Conservation (phyloP, 2,797 vertebrate genomes). For the Anas bahamensis region DNA sequence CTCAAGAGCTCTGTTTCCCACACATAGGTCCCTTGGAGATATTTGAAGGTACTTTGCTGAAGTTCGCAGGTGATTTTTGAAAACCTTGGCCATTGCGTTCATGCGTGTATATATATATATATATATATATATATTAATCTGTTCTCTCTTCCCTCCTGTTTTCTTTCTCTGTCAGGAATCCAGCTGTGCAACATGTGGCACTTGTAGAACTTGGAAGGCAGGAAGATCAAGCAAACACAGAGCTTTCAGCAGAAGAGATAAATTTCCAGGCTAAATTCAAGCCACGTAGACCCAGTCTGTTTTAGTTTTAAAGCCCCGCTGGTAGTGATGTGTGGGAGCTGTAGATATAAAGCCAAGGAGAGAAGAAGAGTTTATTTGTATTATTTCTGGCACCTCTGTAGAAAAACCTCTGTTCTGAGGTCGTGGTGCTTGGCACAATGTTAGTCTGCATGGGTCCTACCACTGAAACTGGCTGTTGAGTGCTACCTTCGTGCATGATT, state of each 20-base stretch:
- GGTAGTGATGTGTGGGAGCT: conserved; percentile 56
- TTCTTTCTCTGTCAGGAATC: conserved; percentile 1
- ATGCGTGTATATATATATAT: neutral
- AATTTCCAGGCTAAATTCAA: conserved; percentile 43
- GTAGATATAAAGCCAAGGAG: conserved; percentile 18
- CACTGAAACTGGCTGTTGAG: neutral
- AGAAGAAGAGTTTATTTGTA: conserved; percentile 37
- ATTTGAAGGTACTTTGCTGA: neutral
- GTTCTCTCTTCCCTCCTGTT: neutral
- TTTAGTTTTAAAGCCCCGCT: conserved; percentile 41
- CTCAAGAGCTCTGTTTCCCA: neutral
- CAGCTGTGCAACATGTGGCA: conserved; percentile 18
- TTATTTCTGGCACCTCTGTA: conserved; percentile 34
- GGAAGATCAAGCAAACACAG: conserved; percentile 40
- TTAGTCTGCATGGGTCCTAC: neutral
- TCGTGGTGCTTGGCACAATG: neutral
- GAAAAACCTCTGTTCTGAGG: neutral
- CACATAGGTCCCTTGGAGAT: neutral
- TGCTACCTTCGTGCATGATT: neutral
- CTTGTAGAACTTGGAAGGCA: conserved; percentile 22
- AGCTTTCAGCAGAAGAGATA: conserved; percentile 57
- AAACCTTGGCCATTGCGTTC: neutral
- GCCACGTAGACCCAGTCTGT: neutral
- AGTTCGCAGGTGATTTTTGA: neutral
- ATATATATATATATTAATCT: neutral